These are phyloP conservation scores for Gallirallus australis DNA, from an alignment of 2,797 vertebrate species.

Conservation along the genomic window DNA sequence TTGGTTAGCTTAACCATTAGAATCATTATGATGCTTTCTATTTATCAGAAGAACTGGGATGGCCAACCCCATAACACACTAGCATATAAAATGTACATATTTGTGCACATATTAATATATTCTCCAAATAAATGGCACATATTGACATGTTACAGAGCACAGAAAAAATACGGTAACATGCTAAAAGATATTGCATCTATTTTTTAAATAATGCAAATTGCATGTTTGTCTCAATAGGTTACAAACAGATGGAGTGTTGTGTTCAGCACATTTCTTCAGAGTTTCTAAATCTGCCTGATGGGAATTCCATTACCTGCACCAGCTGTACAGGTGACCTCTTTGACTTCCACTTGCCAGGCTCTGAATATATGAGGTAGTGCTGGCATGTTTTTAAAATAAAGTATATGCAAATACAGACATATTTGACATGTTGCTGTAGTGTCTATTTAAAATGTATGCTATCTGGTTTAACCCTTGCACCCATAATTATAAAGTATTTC, in stretches of 20 bases:
- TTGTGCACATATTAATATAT: neutral
- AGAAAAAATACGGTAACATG: slow-evolving; percentile 9
- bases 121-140: neutral
- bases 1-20: neutral
- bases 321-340: slow-evolving; percentile 77
- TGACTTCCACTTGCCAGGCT: slow-evolving; percentile 69
- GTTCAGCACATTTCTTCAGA: slow-evolving; percentile 71
- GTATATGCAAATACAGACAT: slow-evolving; percentile 71
- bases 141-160: slow-evolving; percentile 2
- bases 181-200: neutral
- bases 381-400: slow-evolving; percentile 72
- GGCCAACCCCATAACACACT: neutral
- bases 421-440: slow-evolving; percentile 57
- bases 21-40: neutral
- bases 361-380: slow-evolving; percentile 68
- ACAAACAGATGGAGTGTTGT: slow-evolving; percentile 73
- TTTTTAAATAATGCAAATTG: slow-evolving; percentile 22
- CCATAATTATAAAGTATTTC: slow-evolving; percentile 26
- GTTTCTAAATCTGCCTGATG: slow-evolving; percentile 71
- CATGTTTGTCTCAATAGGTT: slow-evolving; percentile 48
- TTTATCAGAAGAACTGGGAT: neutral
- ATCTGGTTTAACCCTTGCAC: slow-evolving; percentile 55
- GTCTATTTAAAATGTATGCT: slow-evolving; percentile 21
- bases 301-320: slow-evolving; percentile 77
- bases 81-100: neutral